Evolutionary conservation across 2,888 invertebrate genomes (phyloP), one percentile per base, ranked within the genome.

Genomic region (Xanthia icteritia): DNA sequence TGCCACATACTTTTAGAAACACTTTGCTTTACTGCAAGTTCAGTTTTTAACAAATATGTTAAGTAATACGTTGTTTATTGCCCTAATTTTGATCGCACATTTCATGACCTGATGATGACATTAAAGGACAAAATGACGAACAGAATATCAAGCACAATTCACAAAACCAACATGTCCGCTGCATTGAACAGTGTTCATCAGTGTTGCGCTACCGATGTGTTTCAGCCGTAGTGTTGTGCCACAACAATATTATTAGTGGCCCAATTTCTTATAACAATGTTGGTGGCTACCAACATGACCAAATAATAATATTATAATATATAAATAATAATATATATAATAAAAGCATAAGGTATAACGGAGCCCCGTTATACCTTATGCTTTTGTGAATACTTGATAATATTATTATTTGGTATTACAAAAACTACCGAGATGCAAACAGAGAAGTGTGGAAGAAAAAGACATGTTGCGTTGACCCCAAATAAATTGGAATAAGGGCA

Each of bases 151-250:
- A 65, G 76, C 20, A 56, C 56, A 65, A 61, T 83, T 61, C 51
- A 68, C 67, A 74, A 67, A 83, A 79, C 54, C 70, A 82, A 83
- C 69, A 83, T 79, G 54, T 65, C 27, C 48, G 39, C 68, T 56
- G 48, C 65, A 54, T 27, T 82, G 66, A 31, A 39, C 39, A 63
- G 45, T 73, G 79, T 83, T 63, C 58, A 31, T 31, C 48, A 70
- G 39, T 79, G 84, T 78, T 79, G 70, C 71, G 63, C n/a, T 58
- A 83, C 51, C 54, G 58, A 67, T 63, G 63, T 71, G 65, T 68
- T 36, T 20, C 36, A 48, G 23, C 15, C n/a, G 58, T 66, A 66
- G 64, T 71, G 71, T 51, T 65, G 61, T 65, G 48, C 23, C 48
- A 76, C 51, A 74, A 64, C 54, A 72, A 56, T 72, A 76, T 81